Evolutionary conservation across 2,113 vertebrate species (phyloP).

Genomic region (Pholis gunnellus): DNA sequence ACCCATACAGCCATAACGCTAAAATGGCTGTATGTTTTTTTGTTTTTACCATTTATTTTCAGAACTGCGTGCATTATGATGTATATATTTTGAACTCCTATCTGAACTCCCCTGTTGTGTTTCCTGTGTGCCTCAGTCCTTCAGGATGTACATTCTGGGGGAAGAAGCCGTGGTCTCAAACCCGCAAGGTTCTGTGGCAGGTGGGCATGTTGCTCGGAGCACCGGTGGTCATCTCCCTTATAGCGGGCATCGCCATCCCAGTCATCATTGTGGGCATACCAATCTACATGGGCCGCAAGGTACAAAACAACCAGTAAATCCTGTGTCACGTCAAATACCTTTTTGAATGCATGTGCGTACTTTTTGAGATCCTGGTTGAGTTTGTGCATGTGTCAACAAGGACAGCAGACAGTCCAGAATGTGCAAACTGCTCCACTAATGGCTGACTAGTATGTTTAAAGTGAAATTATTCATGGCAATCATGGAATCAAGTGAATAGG

Average conservation of each 20-base stretch:
- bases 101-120: not conserved
- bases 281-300: conserved; percentile 92
- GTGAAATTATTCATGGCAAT: not conserved
- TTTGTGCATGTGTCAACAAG: not conserved
- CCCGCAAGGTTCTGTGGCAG: conserved; percentile 90
- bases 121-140: conserved; percentile 80
- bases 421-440: not conserved
- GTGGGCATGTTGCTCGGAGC: conserved; percentile 92
- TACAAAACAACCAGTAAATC: conserved; percentile 45
- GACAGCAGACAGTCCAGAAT: not conserved
- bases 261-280: conserved; percentile 91
- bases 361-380: not conserved
- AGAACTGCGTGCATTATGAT: not conserved
- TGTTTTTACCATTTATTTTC: not conserved
- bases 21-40: not conserved
- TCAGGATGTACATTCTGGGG: conserved; percentile 94
- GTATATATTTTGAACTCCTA: not conserved
- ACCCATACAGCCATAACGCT: not conserved
- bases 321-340: not conserved
- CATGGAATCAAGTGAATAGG: not conserved
- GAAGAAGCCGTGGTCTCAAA: conserved; percentile 91
- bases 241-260: conserved; percentile 89
- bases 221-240: conserved; percentile 89
- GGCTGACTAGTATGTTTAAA: not conserved
- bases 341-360: not conserved